A percentile compares a stretch with the other conserved stretches of the same genome.
phyloP scores from a whole-genome alignment of 1,140 invertebrate genomes.

The Manduca sexta region DNA sequence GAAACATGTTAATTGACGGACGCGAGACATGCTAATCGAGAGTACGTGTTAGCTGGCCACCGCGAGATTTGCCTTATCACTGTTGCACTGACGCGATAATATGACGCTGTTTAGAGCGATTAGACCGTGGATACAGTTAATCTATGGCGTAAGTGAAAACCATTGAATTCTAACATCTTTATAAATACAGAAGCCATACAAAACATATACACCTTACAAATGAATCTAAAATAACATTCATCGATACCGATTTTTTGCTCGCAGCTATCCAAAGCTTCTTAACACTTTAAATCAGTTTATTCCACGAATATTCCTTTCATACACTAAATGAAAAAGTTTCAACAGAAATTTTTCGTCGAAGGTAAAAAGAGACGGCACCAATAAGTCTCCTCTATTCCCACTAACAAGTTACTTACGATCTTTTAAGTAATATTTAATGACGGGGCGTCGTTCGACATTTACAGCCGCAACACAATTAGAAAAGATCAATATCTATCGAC shows the following conservation, averaged over 20 bases:
- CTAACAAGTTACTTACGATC: constrained; percentile 53
- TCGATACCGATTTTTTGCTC: not conserved
- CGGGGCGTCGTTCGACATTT: constrained; percentile 35
- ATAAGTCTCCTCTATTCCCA: constrained; percentile 32
- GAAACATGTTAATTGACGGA: constrained; percentile 26
- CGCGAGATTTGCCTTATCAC: constrained; percentile 39
- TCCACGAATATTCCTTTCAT: too few relatives aligned
- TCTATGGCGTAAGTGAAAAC: too few relatives aligned
- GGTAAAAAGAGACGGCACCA: constrained; percentile 32
- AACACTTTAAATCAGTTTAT: too few relatives aligned
- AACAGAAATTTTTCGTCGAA: constrained; percentile 21
- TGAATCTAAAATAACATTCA: constrained; percentile 1
- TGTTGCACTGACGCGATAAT: constrained; percentile 36
- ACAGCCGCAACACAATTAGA: constrained; percentile 55
- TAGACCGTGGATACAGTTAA: too few relatives aligned
- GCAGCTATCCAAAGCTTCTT: too few relatives aligned
- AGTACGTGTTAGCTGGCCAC: constrained; percentile 10
- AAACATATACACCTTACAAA: too few relatives aligned
- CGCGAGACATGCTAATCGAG: constrained; percentile 20
- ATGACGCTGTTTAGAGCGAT: too few relatives aligned
- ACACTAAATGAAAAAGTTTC: not conserved
- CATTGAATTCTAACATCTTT: too few relatives aligned
- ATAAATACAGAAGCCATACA: too few relatives aligned
- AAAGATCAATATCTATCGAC: constrained; percentile 56
- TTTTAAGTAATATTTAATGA: constrained; percentile 65